A percentile compares a stretch with the other conserved stretches of the same genome.
Evolutionary conservation across 2,113 vertebrate genomes (phyloP).

Genomic region (Glaucomys volans): DNA sequence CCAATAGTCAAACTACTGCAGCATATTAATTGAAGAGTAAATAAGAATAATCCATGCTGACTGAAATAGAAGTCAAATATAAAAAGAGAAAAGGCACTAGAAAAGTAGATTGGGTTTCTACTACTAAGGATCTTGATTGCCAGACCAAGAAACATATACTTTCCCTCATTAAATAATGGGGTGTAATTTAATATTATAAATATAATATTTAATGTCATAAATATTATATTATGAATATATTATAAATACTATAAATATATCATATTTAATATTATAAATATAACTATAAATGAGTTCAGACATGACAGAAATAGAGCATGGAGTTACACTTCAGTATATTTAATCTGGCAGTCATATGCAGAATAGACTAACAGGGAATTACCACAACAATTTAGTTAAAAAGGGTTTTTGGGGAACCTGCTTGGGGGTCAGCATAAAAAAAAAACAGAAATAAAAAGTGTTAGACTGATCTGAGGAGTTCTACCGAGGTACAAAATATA

Average conservation of each 20-base stretch:
- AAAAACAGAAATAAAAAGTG: conserved; percentile 3
- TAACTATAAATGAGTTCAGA: neutral
- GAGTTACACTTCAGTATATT: neutral
- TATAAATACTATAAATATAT: too few relatives aligned
- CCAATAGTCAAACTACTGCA: neutral
- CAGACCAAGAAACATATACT: neutral
- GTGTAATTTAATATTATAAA: neutral
- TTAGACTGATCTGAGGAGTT: neutral
- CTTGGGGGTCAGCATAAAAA: neutral
- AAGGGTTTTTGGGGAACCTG: neutral
- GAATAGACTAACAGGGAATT: neutral
- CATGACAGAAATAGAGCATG: neutral
- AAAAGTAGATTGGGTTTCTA: neutral
- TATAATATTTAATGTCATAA: too few relatives aligned
- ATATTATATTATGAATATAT: too few relatives aligned
- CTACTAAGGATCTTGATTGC: neutral
- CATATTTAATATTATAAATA: too few relatives aligned
- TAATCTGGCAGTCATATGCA: neutral
- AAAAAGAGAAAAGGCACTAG: neutral
- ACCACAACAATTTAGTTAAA: neutral
- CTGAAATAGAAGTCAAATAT: conserved; percentile 16
- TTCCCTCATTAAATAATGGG: conserved; percentile 6
- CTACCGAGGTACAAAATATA: neutral
- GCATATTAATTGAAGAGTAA: neutral
- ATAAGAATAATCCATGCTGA: neutral